Evolutionary conservation across 2,888 invertebrate genomes (phyloP), one percentile per base, ranked within the genome.

Genomic region (Andrena camellia): DNA sequence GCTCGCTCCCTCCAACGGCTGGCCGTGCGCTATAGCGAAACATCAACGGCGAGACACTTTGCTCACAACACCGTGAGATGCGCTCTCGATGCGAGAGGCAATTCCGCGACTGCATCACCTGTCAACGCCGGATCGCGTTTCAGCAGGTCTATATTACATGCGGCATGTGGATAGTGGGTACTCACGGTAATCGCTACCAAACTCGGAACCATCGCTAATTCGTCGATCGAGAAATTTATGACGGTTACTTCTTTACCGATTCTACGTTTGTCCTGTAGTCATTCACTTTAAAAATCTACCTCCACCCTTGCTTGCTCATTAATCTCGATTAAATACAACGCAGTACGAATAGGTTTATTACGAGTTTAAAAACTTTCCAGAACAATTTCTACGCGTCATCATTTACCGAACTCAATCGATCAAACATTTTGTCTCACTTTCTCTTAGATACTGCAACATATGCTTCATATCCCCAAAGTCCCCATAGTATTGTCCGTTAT

Each of bases 71-170:
- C 82, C 78, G 84, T 78, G 81, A 87, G 86, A 83, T 81, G 78
- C 80, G 69, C 59, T 26, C 57, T 57, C 82, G 83, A 85, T 82
- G 86, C 78, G 86, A 85, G 80, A 76, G 84, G 82, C 90, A 90
- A 92, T 90, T 91, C 92, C 88, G 89, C 89, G 89, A 90, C 89
- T 87, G 89, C 90, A 92, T 92, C 92, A 92, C 89, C 91, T 91
- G 92, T 92, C 92, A 92, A 88, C 87, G 87, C 86, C 85, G 85
- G 85, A 89, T 90, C 88, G 80, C 87, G 86, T 83, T 83, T 84
- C 83, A 86, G 81, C 89, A 90, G 88, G 89, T 91, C 90, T 90
- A 89, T 90, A 91, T 91, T 90, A 90, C 87, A 86, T 81, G 84
- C 81, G 81, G 73, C 80, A 76, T 74, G 75, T 31, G 68, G 54